Percentiles rank a stretch among this genome's conserved stretches.
phyloP scores from a whole-genome alignment of 2,113 vertebrate genomes.

The Corythornis vintsioides region DNA sequence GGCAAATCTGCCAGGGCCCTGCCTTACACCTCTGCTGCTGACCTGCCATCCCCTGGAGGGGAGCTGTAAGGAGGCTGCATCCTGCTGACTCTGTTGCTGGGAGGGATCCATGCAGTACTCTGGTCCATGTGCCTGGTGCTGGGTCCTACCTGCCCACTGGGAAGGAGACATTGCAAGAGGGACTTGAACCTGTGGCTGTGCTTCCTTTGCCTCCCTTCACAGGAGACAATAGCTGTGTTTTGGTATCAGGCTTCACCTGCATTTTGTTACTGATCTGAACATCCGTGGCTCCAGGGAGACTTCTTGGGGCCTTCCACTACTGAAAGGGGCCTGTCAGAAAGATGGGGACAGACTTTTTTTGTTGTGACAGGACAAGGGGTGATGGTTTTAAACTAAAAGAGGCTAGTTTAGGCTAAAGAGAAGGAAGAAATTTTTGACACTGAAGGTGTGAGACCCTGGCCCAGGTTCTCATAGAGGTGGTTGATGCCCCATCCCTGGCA shows the following conservation, averaged over 20 bases:
- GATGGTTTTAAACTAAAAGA: neutral
- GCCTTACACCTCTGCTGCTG: neutral
- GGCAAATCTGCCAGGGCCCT: neutral
- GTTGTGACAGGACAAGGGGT: neutral
- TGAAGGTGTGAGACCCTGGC: neutral
- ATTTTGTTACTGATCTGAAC: neutral
- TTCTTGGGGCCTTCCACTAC: neutral
- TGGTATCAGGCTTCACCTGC: neutral
- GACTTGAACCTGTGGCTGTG: neutral
- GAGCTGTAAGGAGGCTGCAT: neutral
- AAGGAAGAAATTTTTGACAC: neutral
- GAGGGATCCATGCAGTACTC: neutral
- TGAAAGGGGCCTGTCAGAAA: neutral
- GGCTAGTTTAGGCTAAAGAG: neutral
- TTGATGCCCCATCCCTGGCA: neutral
- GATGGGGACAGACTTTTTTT: neutral
- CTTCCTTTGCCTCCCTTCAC: neutral
- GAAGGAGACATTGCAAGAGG: neutral
- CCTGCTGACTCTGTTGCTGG: neutral
- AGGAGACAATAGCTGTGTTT: neutral
- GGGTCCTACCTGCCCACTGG: neutral
- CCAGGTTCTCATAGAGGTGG: neutral
- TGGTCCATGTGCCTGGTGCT: neutral
- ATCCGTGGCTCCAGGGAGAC: neutral
- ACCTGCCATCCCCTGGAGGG: fast-evolving